A percentile compares a stretch with the other conserved stretches of the same genome.
Conservation (phyloP, 2,888 invertebrate genomes). For the Epinotia brunnichana region DNA sequence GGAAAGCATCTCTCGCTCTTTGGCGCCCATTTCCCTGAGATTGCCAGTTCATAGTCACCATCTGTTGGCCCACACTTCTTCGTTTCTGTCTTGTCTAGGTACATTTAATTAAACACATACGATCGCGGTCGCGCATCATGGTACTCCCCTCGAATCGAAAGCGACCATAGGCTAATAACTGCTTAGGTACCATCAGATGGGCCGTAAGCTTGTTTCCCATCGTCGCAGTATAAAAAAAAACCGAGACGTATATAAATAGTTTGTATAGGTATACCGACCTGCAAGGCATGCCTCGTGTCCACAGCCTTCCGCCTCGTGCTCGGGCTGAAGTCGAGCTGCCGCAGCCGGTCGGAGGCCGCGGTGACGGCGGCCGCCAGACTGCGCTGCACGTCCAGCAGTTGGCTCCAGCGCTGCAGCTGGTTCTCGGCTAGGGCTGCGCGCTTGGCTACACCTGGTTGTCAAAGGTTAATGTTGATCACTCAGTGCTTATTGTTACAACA, state of each 20-base stretch:
- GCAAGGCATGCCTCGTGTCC: slow-evolving; percentile 88
- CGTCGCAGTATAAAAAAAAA: too few species aligned
- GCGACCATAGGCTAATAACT: too few species aligned
- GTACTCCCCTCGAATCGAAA: too few species aligned
- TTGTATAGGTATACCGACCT: slow-evolving; percentile 80
- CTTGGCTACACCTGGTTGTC: slow-evolving; percentile 74
- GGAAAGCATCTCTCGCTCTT: not conserved
- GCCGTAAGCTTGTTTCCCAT: too few species aligned
- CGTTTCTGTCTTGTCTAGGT: not conserved
- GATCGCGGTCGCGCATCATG: too few species aligned
- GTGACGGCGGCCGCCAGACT: slow-evolving; percentile 87
- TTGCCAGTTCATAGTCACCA: too few species aligned
- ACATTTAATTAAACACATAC: too few species aligned
- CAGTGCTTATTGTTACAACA: not conserved
- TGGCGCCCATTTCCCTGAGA: not conserved
- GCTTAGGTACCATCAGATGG: too few species aligned
- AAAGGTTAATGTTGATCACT: not conserved
- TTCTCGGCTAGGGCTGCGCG: slow-evolving; percentile 86
- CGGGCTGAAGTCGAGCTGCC: slow-evolving; percentile 90
- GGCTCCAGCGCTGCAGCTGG: slow-evolving; percentile 87
- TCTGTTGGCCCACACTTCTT: not conserved
- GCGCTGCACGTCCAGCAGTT: slow-evolving; percentile 89
- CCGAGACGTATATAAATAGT: too few species aligned
- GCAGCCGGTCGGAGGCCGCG: slow-evolving; percentile 88
- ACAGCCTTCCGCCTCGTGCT: slow-evolving; percentile 89